Evolutionary conservation across 2,888 invertebrate species (phyloP), one percentile per base, ranked within the genome.

Genomic region (Thelaira solivaga): DNA sequence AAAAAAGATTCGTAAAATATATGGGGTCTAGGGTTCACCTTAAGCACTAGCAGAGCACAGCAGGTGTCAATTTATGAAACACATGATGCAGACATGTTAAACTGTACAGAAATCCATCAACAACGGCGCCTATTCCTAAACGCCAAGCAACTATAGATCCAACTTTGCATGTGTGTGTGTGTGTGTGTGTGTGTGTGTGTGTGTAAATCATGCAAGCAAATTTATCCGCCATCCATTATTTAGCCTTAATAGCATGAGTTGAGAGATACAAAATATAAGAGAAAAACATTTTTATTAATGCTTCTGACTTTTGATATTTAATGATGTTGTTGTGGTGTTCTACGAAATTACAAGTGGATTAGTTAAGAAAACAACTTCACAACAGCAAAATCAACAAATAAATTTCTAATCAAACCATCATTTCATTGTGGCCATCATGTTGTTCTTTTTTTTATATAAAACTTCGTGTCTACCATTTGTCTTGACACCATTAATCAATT

Each of bases 21-120:
- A 83, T 86, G 86, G 82, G 85, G 85, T 85, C 86, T 77, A 43
- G 71, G 59, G 51, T 47, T 76, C 68, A 69, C 59, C 43, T 55
- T 45, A 64, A 64, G 79, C 81, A 61, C 82, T 57, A 41, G 80
- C 85, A 65, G 87, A 87, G 86, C 85, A 65, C 86, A 87, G 86
- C 86, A 85, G 86, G 86, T 86, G 86, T 85, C 86, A 86, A 81
- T 82, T 82, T 83, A 81, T n/a, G n/a, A n/a, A n/a, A 82, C 31
- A 36, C 26, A 34, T 55, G 71, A 73, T 83, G 69, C 59, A 74
- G 65, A 81, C 62, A 80, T 76, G 68, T 72, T 76, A n/a, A 62
- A 62, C 57, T 76, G 72, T 76, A 77, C 82, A 82, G 78, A 80
- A 83, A 86, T 83, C 85, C 86, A 86, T 87, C 86, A 86, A 84